Base-by-base conservation (phyloP, 2,888 invertebrate species). In the Aproaerema taeniolella region DNA sequence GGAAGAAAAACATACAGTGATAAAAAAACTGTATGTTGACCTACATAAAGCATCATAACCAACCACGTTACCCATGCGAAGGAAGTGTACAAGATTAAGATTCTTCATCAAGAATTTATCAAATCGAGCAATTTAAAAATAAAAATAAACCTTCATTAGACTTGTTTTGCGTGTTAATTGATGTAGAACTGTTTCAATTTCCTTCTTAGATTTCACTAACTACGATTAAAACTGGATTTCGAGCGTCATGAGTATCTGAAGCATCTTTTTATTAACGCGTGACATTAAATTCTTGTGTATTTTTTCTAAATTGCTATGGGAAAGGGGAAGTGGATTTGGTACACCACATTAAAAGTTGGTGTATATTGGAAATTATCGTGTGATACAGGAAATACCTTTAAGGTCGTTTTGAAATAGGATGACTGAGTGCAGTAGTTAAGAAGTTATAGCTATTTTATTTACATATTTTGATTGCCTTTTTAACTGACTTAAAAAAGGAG, bases 111-210 rank as follows among this genome's bases (percentile, higher is more conserved):
- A 35, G 29, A 31, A 34, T 42, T 42, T 39, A 39, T 26, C 31
- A n/a, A 39, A 42, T 17, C 24, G 24, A 14, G 25, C 28, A 28
- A 24, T 38, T 14, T 10, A 25, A 25, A 31, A 13, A 30, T 12
- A 30, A 25, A 34, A 25, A 14, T 38, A 26, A 42, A 42, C 38
- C 42, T 42, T 42, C 26, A 38, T 42, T n/a, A 14, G 30, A 42
- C 38, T 34, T 28, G 42, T 33, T 42, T 42, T 34, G 33, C 38
- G 31, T 29, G 36, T 28, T 32, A 38, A 29, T 36, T 37, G 30
- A 37, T 26, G 16, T n/a, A n/a, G n/a, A n/a, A 30, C 30, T 29
- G 20, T 17, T 28, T 29, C 30, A 30, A 37, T 37, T 37, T 37
- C 30, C 30, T 37, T 20, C 25, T 29, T 30, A 14, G 37, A 37